Evolutionary conservation across 2,888 invertebrate species (phyloP).

Genomic region (Nemapogon koenigi): DNA sequence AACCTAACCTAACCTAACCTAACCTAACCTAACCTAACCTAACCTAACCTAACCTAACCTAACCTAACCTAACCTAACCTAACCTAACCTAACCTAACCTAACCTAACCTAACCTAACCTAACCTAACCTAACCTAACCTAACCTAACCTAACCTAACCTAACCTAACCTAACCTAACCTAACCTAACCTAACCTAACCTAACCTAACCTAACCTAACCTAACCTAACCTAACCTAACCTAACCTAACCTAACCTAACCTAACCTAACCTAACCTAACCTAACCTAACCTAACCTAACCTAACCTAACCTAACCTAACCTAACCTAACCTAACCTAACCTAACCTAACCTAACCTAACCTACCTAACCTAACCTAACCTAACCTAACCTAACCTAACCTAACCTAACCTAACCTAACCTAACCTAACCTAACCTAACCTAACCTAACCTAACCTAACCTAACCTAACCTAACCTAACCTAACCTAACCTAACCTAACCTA

Average conservation of each 20-base stretch:
- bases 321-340: background rate
- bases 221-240: constrained; percentile 4
- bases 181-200: constrained; percentile 5
- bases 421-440: background rate
- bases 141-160: constrained; percentile 9
- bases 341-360: constrained; percentile 1
- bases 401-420: background rate
- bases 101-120: constrained; percentile 9
- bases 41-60: constrained; percentile 9
- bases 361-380: background rate
- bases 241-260: constrained; percentile 12
- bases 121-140: constrained; percentile 9
- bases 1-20: constrained; percentile 9
- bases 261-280: constrained; percentile 9
- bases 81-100: constrained; percentile 4
- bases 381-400: background rate
- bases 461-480: constrained; percentile 6
- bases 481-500: constrained; percentile 3
- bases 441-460: constrained; percentile 6
- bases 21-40: constrained; percentile 9
- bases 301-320: background rate
- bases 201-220: constrained; percentile 8
- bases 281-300: constrained; percentile 1
- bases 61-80: constrained; percentile 9
- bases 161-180: constrained; percentile 9